Percentiles rank a stretch among this genome's conserved stretches.
These are phyloP conservation scores for Eptesicus fuscus DNA, from an alignment of 2,113 vertebrate genomes.

Conservation along the genomic window DNA sequence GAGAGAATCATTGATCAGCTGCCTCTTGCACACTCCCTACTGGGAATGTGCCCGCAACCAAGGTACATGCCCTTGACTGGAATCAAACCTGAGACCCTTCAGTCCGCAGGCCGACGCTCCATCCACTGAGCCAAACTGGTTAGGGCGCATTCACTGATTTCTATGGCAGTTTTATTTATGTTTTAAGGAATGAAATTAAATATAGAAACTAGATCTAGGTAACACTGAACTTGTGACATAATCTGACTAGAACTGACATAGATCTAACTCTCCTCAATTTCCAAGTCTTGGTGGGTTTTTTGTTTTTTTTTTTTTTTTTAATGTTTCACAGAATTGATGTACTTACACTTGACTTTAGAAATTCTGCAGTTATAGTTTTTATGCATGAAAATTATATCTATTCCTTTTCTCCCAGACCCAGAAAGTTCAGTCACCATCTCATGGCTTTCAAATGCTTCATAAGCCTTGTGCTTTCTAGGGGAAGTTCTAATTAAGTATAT, in stretches of 20 bases:
- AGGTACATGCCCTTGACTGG: too few relatives aligned
- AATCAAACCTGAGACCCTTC: too few relatives aligned
- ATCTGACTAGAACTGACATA: background rate
- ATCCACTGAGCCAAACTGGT: too few relatives aligned
- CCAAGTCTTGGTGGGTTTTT: background rate
- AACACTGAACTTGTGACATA: background rate
- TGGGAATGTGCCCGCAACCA: too few relatives aligned
- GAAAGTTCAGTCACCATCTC: conserved; percentile 14
- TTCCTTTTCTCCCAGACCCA: conserved; percentile 4
- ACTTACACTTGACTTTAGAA: background rate
- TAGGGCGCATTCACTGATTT: background rate
- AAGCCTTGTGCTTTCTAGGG: background rate
- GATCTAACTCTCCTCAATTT: background rate
- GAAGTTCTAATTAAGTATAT: conserved; percentile 43
- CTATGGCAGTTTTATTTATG: conserved; percentile 25
- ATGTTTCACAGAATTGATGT: background rate
- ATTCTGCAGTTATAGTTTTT: conserved; percentile 14
- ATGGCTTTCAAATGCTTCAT: background rate
- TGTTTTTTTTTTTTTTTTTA: conserved; percentile 17
- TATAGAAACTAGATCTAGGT: background rate
- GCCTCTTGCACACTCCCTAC: too few relatives aligned
- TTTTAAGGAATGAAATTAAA: conserved; percentile 41
- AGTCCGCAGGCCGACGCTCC: too few relatives aligned
- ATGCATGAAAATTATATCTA: background rate
- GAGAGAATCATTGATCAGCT: too few relatives aligned